Base-by-base conservation (phyloP, 2,113 vertebrate genomes). In the Abramis brama region DNA sequence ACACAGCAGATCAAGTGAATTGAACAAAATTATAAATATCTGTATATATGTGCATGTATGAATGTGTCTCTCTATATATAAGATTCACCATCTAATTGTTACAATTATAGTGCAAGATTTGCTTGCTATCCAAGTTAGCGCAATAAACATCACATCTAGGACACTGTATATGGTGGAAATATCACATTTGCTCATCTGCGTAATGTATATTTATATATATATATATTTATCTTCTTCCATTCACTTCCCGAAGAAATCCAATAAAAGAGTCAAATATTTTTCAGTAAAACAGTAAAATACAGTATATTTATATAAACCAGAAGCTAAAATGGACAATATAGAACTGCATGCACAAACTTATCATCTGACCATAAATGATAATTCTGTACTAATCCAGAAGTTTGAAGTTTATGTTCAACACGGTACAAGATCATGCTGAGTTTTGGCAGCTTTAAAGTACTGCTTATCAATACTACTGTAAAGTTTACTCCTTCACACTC, bases 341-440 rank as follows among this genome's bases (percentile, higher is more conserved):
- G 60, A 82, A 17, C 15, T 82, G 80, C 80, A 82, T 82, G 80
- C 62, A 52, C 60, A 33, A 50, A 52, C 25, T 55, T n/a, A 82
- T 52, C 59, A 82, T 52, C 59, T 47, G 13, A 21, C 15, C 27
- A 27, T 27, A 43, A 47, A 27, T 81, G 39, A 47, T 47, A 43
- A 57, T 43, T 23, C 30, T 11, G 8, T 45, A 17, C 23, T 0
- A 43, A 50, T 45, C 45, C 60, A 33, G 25, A 13, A n/a, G n/a
- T 27, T 55, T 78, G 4, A 76, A 30, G 11, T 68, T 68, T 17
- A 68, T 12, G 13, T 68, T 33, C 3, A 78, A 75, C 45, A 30
- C 47, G n/a, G n/a, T 30, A 27, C n/a, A 52, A 76, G 5, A 76
- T 52, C 45, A 50, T 50, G 73, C 23, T 5, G 21, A n/a, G 55